A percentile compares a stretch with the other conserved stretches of the same genome.
These are phyloP conservation scores for Andrena chrysosceles DNA, from an alignment of 2,888 invertebrate genomes.

Conservation along the genomic window DNA sequence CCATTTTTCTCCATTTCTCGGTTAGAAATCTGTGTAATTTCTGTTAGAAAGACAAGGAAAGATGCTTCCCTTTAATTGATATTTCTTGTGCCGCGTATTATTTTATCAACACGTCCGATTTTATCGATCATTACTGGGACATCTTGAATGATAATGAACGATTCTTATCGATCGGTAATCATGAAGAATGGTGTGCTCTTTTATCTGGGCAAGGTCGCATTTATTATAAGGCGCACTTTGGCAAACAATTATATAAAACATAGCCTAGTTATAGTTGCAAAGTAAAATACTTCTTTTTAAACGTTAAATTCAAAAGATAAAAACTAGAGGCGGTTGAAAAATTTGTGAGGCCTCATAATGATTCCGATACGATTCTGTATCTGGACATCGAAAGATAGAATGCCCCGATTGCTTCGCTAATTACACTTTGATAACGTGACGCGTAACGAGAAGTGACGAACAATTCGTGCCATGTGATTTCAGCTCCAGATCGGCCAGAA, in stretches of 20 bases:
- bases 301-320: too few species aligned
- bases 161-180: neutral
- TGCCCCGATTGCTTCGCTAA: neutral
- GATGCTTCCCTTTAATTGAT: neutral
- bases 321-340: too few species aligned
- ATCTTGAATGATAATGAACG: neutral
- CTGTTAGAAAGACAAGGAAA: neutral
- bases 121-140: neutral
- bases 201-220: too few species aligned
- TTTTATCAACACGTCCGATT: neutral
- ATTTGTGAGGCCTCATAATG: too few species aligned
- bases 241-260: too few species aligned
- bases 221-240: too few species aligned
- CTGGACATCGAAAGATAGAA: neutral
- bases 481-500: constrained; percentile 86
- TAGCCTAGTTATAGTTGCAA: too few species aligned
- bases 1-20: too few species aligned
- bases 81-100: neutral
- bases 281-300: too few species aligned
- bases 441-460: too few species aligned
- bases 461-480: constrained; percentile 63
- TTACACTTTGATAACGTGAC: neutral
- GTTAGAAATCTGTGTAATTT: neutral
- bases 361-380: neutral
- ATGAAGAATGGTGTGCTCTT: neutral